Evolutionary conservation across 2,888 invertebrate genomes (phyloP), one percentile per base, ranked within the genome.

Genomic region (Dorcus parallelipipedus): DNA sequence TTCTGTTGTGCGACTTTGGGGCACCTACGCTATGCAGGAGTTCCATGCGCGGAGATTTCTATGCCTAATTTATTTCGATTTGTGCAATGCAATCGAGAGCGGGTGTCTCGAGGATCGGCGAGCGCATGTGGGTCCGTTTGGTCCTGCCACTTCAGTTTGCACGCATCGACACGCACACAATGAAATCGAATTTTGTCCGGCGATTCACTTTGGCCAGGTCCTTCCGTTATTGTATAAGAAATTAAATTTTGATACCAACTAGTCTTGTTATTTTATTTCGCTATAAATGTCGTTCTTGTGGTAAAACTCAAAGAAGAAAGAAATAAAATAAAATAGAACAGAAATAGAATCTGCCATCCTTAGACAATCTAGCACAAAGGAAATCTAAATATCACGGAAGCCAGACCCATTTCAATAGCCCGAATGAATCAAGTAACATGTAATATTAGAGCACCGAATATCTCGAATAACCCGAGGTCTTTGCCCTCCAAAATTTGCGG

Each of bases 1-100:
- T 17, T 45, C 50, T 41, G 3, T 20, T 17, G 43, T n/a, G 26
- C 17, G 47, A 38, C 17, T 43, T 43, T 33, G 47, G 23, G 39
- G 42, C 54, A 38, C 54, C 54, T 54, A 54, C 54, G 39, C 54
- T 20, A 20, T 10, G 9, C 50, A 38, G 23, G 17, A 17, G n/a
- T 14, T 43, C 20, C 26, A 43, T 45, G 45, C 38, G 43, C 43
- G 14, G 39, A 45, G 45, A 33, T 20, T 57, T 57, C 57, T 41
- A 57, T 52, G 57, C 57, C 57, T 57, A 57, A 57, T 57, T 57
- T 57, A 57, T 57, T 57, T 57, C 57, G 57, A 57, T 48, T 57
- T 57, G 43, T 57, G 57, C 48, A 41, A 52, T 52, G 52, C 17
- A 52, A 40, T 52, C 41, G 52, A 38, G 52, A 17, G 9, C 52